Base-by-base conservation (phyloP, 2,113 vertebrate species). In the Dermatemys mawii region DNA sequence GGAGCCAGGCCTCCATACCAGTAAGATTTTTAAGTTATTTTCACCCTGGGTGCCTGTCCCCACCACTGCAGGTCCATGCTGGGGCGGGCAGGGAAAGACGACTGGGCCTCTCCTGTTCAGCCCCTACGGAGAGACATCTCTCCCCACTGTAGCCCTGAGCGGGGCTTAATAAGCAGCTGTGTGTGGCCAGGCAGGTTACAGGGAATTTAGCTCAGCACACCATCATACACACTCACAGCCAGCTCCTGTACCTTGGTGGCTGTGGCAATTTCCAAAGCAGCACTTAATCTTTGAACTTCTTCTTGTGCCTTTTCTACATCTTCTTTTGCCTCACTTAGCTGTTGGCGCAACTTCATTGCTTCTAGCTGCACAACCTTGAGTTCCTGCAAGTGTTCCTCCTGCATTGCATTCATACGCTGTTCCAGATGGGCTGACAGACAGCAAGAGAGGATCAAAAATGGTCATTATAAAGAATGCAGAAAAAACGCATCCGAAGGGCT, bases 361-460 rank as follows among this genome's bases (percentile, higher is more conserved):
- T 98, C 98, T 22, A 95, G 89, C 54, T 95, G 94, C 49, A 98
- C 70, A 27, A 93, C 91, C 79, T 94, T 97, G 85, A 97, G 86
- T 88, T 98, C 98, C 78, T 95, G 96, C n/a, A 97, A 93, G 41
- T 98, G 96, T 6, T 98, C 97, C 60, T 97, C 84, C n/a, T 97
- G 97, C 76, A 98, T 55, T 14, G 70, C 29, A 38, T 63, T 94
- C 27, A 98, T 84, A 60, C 89, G 90, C 79, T 97, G 97, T 84
- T 97, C 96, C 80, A 98, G 89, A 82, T 97, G 95, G 73, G 93
- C 98, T 98, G 85, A 8, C 78, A 46, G 35, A 57, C 3, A 86
- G 50, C 51, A 94, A 67, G 85, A 50, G 17, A 54, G 29, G 67
- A 84, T 90, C 73, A 93, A 51, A 54, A 38, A 51, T 19, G 19